Evolutionary conservation across 2,113 vertebrate species (phyloP), one percentile per base, ranked within the genome.

Genomic region (Mobula birostris): DNA sequence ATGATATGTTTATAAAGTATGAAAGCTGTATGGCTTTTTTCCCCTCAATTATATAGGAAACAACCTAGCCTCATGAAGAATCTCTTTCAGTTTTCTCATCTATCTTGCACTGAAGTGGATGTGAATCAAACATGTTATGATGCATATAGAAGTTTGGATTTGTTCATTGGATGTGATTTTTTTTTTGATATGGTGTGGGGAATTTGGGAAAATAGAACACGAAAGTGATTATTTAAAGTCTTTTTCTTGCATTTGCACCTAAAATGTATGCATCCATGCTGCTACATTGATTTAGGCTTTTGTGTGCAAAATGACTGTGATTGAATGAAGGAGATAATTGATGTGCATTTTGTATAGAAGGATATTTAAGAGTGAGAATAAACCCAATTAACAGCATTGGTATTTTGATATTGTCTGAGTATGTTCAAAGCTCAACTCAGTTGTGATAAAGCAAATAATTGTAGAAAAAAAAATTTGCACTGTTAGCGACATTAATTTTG

Each of bases 361-460:
- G 17, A 17, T 32, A 68, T 66, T 70, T 15, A 19, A 70, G 21
- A 14, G 56, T 61, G 24, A 5, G 19, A 74, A 24, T 74, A 74
- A 74, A 74, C 72, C 5, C 72, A 3, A 40, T 40, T 94, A 68
- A 2, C 1, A 21, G 48, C 66, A 58, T 17, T 72, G 14, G 36
- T 74, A 76, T 72, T 24, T 92, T n/a, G 15, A 8, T 61, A 27
- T 5, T 63, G 82, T 58, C 5, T 27, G 40, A 63, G 11, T 87
- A 61, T 27, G 58, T 58, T 85, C 40, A 48, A 24, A 40, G 14
- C 19, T 5, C 5, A 61, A 15, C 19, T 32, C 77, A 21, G 72
- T 82, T 94, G 72, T 94, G 94, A 27, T 14, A 80, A 79, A 79
- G 15, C 15, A 40, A 40, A 9, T 29, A 27, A 66, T 32, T 94